These are phyloP conservation scores for Caenorhabditis sp. DNA, from an alignment of 2,888 invertebrate genomes.

Conservation along the genomic window DNA sequence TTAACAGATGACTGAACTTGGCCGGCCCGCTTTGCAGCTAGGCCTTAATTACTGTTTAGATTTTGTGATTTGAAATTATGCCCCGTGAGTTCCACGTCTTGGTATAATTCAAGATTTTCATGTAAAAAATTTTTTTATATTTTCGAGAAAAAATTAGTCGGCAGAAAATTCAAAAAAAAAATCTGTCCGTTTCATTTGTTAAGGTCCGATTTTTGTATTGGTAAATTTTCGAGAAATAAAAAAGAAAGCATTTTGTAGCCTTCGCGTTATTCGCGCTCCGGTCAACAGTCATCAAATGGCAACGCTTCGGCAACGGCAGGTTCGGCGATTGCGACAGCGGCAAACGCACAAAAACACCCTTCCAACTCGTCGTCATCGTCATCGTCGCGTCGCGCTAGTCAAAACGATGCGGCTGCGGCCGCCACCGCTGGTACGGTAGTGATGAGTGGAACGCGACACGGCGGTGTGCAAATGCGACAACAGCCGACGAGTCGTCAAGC, in stretches of 20 bases:
- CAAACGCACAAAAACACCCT: slow-evolving; percentile 30
- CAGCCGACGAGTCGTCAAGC: slow-evolving; percentile 43
- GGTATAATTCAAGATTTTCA: too few species aligned
- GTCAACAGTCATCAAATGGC: neutral
- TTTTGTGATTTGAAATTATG: too few species aligned
- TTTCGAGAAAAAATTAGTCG: too few species aligned
- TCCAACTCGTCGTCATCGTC: slow-evolving; percentile 11
- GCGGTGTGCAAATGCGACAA: slow-evolving; percentile 46
- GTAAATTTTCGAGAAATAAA: too few species aligned
- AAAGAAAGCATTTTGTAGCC: slow-evolving; percentile 52
- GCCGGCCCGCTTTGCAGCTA: too few species aligned
- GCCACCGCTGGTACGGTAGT: slow-evolving; percentile 21
- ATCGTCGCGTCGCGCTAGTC: slow-evolving; percentile 39
- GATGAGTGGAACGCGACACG: slow-evolving; percentile 38
- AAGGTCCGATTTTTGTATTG: too few species aligned
- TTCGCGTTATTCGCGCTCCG: slow-evolving; percentile 42
- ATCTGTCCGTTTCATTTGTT: too few species aligned
- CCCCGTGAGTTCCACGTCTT: too few species aligned
- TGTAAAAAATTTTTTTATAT: too few species aligned
- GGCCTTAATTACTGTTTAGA: too few species aligned
- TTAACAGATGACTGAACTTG: too few species aligned
- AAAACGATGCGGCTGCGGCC: slow-evolving; percentile 44
- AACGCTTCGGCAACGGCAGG: slow-evolving; percentile 24
- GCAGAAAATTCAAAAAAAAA: too few species aligned
- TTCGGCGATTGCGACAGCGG: slow-evolving; percentile 30